Evolutionary conservation across 2,113 vertebrate genomes (phyloP).

Genomic region (Rynchops niger): DNA sequence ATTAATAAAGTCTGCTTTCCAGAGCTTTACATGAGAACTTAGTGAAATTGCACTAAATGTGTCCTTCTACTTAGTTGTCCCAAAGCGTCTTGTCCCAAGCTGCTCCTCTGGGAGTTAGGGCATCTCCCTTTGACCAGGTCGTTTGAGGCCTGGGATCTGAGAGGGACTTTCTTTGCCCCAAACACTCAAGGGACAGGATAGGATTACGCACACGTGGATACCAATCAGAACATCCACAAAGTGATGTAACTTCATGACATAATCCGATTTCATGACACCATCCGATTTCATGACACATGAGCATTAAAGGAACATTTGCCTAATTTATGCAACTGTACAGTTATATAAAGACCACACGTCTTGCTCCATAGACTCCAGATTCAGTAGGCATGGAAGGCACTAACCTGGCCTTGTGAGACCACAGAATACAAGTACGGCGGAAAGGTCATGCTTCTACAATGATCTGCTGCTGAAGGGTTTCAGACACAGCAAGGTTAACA

Average conservation of each 20-base stretch:
- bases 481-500: background rate
- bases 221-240: background rate
- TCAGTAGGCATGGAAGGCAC: background rate
- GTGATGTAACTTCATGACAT: background rate
- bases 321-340: background rate
- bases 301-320: background rate
- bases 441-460: background rate
- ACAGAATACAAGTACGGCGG: background rate
- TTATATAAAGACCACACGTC: background rate
- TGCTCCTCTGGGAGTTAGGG: background rate
- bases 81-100: background rate
- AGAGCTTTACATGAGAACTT: background rate
- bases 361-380: background rate
- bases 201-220: background rate
- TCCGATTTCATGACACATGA: background rate
- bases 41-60: background rate
- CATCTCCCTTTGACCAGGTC: background rate
- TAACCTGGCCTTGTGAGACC: background rate
- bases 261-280: background rate
- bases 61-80: background rate
- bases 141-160: background rate
- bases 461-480: background rate
- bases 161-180: background rate
- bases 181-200: background rate
- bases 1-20: background rate